These are phyloP conservation scores for Muricea muricata DNA, from an alignment of 92 coral and sea anemone genomes.

Conservation along the genomic window DNA sequence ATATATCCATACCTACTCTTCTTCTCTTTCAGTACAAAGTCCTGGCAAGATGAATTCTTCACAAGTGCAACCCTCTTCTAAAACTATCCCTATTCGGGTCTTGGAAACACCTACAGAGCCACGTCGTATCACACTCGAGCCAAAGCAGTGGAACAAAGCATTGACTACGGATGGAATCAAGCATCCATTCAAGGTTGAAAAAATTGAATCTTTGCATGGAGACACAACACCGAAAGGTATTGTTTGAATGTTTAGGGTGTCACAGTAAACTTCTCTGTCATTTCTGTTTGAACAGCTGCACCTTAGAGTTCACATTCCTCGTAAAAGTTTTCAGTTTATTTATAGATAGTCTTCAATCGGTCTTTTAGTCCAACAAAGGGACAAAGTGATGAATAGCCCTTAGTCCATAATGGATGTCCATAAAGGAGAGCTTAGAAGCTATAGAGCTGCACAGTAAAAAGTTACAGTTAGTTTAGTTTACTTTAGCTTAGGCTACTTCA, in stretches of 20 bases:
- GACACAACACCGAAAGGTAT: slow-evolving; percentile 8
- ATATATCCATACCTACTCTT: no score
- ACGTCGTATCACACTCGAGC: not conserved
- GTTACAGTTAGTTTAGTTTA: no score
- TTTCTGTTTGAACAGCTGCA: not conserved
- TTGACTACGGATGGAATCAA: not conserved
- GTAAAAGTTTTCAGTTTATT: no score
- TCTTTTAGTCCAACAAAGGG: no score
- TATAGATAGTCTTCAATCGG: no score
- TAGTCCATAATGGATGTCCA: no score
- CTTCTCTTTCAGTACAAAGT: not conserved
- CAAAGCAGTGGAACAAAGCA: not conserved
- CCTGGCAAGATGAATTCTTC: not conserved
- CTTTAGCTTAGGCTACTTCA: no score
- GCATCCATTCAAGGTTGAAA: slow-evolving; percentile 25
- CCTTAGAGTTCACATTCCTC: no score
- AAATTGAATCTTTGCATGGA: slow-evolving; percentile 21
- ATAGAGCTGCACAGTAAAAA: no score
- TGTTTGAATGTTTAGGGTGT: not conserved
- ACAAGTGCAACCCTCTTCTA: not conserved
- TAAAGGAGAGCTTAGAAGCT: no score
- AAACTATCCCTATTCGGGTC: not conserved
- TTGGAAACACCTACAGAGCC: not conserved
- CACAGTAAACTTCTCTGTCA: not conserved
- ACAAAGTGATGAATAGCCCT: no score